Evolutionary conservation across 2,797 vertebrate genomes (phyloP), one percentile per base, ranked within the genome.

Genomic region (Melopsittacus undulatus): DNA sequence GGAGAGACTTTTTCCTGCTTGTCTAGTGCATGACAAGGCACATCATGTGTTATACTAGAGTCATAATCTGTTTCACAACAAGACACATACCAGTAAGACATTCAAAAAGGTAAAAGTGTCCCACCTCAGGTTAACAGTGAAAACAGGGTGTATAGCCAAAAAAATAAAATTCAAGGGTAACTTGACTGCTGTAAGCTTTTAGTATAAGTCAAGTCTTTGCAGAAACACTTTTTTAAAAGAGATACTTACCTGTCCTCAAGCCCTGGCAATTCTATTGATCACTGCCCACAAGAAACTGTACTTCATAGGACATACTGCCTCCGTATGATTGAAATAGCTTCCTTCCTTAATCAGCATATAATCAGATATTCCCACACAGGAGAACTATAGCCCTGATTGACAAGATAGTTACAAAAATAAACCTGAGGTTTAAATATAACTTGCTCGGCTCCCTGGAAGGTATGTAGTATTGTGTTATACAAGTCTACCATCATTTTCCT

Each of bases 391-490:
- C 95, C 77, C 66, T 97, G 97, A 98, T 93, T 98, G 97, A 97
- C 97, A 98, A 95, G 96, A 87, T 81, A 91, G 89, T 76, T 97
- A 97, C 85, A 97, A 97, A 98, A 98, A 98, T 97, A 98, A 97
- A 97, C 91, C 96, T 74, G 64, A 69, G 24, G 84, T 97, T 97
- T 97, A 97, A 97, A 97, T 97, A 97, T 97, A 98, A 97, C 94
- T 94, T 73, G 93, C 85, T 82, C 3, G 10, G 92, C 96, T 95
- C 97, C 93, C 97, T 95, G 72, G 92, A 97, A 97, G 95, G 96
- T 96, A 97, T 68, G 97, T 97, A 98, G 96, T 97, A 95, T 90
- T 93, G 90, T 93, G 97, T 97, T 96, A 97, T 96, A 96, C 94
- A 97, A 97, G 97, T 97, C 97, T 97, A 92, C 94, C 90, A 97